A percentile compares a stretch with the other conserved stretches of the same genome.
phyloP scores from a whole-genome alignment of 2,797 vertebrate species.

The Falco berigora region DNA sequence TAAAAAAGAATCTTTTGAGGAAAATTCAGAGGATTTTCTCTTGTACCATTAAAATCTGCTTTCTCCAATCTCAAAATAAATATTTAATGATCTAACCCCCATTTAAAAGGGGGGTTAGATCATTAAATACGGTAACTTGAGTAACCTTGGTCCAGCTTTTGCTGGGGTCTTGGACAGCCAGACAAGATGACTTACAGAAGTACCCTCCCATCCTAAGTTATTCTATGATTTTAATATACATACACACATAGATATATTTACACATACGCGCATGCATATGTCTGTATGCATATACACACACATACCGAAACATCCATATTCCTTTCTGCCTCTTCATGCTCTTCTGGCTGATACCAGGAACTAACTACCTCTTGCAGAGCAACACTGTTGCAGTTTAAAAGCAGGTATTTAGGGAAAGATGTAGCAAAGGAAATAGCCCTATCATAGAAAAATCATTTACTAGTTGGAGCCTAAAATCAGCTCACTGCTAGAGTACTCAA shows the following conservation, averaged over 20 bases:
- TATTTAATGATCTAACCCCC: neutral
- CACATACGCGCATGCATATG: accelerated
- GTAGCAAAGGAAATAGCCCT: neutral
- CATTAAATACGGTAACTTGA: neutral
- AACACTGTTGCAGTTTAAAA: accelerated
- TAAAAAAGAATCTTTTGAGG: neutral
- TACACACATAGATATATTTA: neutral
- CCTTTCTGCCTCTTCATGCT: neutral
- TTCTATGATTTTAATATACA: neutral
- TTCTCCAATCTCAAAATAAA: neutral
- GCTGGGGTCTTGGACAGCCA: neutral
- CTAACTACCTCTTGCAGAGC: neutral
- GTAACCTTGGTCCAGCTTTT: neutral
- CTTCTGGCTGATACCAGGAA: neutral
- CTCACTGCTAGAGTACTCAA: neutral
- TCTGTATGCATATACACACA: neutral
- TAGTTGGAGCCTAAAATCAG: neutral
- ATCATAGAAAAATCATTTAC: neutral
- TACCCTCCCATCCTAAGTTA: neutral
- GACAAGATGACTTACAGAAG: neutral
- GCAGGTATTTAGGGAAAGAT: neutral
- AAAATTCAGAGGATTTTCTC: neutral
- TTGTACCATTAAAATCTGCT: neutral
- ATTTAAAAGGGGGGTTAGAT: neutral
- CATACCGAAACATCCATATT: neutral